Percentiles rank a stretch among this genome's conserved stretches.
Conservation (phyloP, 2,113 vertebrate species). For the Tursiops truncatus region DNA sequence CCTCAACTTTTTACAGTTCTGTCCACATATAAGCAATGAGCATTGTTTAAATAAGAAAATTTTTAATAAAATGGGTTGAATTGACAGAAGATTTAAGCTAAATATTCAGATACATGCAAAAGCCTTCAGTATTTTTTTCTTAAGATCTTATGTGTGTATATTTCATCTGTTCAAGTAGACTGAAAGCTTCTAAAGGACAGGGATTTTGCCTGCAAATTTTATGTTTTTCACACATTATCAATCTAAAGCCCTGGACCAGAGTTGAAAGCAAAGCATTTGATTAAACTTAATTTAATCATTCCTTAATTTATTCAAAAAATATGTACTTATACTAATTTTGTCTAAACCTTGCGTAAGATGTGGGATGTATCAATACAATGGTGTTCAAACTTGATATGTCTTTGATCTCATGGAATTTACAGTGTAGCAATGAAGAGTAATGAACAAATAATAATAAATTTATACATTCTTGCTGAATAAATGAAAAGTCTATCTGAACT, state of each 20-base stretch:
- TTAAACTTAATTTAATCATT: not conserved
- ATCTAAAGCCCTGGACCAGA: not conserved
- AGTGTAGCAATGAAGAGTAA: not conserved
- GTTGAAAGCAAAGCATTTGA: not conserved
- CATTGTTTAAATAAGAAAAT: not conserved
- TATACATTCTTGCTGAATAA: constrained; percentile 15
- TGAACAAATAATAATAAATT: not conserved
- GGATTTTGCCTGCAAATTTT: not conserved
- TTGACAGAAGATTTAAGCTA: not conserved
- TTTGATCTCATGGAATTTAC: not conserved
- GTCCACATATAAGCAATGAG: not conserved
- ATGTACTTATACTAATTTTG: not conserved
- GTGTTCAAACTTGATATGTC: not conserved
- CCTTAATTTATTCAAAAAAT: not conserved
- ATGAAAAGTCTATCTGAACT: not conserved
- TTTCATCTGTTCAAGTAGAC: not conserved
- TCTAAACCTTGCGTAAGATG: not conserved
- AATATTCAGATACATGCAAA: not conserved
- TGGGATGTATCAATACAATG: not conserved
- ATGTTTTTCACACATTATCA: not conserved
- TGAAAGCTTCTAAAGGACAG: not conserved
- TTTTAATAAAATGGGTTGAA: not conserved
- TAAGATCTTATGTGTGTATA: not conserved
- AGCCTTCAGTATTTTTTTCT: not conserved
- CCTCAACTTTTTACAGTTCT: not conserved